Conservation (phyloP, 1,140 invertebrate species). For the Zaprionus tsacasi region DNA sequence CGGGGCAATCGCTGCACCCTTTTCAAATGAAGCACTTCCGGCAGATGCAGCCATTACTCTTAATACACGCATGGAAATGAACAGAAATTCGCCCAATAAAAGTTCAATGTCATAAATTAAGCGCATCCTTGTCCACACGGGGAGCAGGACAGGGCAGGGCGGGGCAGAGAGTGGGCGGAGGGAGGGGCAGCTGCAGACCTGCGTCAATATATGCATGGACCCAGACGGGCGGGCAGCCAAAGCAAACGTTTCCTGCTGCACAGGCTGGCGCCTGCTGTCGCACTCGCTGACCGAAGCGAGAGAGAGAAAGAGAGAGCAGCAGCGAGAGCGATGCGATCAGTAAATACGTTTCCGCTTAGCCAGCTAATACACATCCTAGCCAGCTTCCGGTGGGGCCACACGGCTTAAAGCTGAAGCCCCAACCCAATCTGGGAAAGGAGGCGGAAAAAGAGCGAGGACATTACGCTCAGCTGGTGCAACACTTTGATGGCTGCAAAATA, state of each 20-base stretch:
- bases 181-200: constrained; percentile 31
- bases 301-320: background rate
- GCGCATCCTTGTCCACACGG: constrained; percentile 40
- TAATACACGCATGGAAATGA: constrained; percentile 83
- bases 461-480: constrained; percentile 79
- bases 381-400: constrained; percentile 42
- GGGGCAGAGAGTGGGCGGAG: background rate
- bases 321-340: constrained; percentile 68
- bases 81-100: constrained; percentile 83
- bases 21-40: constrained; percentile 74
- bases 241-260: constrained; percentile 39
- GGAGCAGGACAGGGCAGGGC: background rate
- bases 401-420: constrained; percentile 44
- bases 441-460: constrained; percentile 44
- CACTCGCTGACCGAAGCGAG: constrained; percentile 9
- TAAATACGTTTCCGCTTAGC: constrained; percentile 74
- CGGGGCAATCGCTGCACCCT: constrained; percentile 40
- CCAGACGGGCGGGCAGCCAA: constrained; percentile 57
- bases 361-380: constrained; percentile 74
- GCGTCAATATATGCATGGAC: constrained; percentile 26
- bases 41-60: constrained; percentile 73
- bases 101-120: constrained; percentile 84
- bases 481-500: constrained; percentile 80
- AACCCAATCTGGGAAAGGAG: constrained; percentile 34
- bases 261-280: constrained; percentile 39